Evolutionary conservation across 2,797 vertebrate species (phyloP), one percentile per base, ranked within the genome.

Genomic region (Diplodus sargus): DNA sequence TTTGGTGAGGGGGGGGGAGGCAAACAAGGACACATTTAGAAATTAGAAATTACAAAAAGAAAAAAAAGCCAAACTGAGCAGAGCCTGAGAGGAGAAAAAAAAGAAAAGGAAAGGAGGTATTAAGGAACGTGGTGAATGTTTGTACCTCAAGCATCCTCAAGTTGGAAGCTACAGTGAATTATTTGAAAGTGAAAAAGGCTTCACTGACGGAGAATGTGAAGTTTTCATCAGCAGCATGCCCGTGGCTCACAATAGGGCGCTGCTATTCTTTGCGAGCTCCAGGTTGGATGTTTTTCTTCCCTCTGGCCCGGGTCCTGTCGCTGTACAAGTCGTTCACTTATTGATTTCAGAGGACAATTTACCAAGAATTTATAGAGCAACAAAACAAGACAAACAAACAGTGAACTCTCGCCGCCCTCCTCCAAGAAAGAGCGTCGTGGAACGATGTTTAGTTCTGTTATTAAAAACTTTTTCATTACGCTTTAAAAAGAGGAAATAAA

Each of bases 101-200:
- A 28, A 23, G 13, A 22, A 79, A 11, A 72, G n/a, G 47, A 18
- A 65, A 69, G 54, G 68, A 68, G 22, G 70, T 56, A 74, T 70
- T 73, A 54, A 30, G 18, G 53, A 51, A 64, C 80, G 83, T 76
- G 70, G 84, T 70, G 81, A 64, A 67, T 89, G 87, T 90, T 90
- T 88, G 84, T 74, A 90, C 89, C 89, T 84, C 74, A 53, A 93
- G 83, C 82, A 43, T 66, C 70, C 83, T 81, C 43, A 65, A 87
- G 76, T 86, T 82, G 51, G 45, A 80, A 78, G 75, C 72, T 51
- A 54, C 80, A 74, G 81, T 87, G 71, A 87, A 85, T 54, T 25
- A 81, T 83, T 82, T 72, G 43, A 84, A 90, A 85, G 59, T 67
- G 79, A 82, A 79, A 78, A 78, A 80, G 49, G 48, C 30, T 77